These are phyloP conservation scores for Habrosyne pyritoides DNA, from an alignment of 2,888 invertebrate genomes.

Conservation along the genomic window DNA sequence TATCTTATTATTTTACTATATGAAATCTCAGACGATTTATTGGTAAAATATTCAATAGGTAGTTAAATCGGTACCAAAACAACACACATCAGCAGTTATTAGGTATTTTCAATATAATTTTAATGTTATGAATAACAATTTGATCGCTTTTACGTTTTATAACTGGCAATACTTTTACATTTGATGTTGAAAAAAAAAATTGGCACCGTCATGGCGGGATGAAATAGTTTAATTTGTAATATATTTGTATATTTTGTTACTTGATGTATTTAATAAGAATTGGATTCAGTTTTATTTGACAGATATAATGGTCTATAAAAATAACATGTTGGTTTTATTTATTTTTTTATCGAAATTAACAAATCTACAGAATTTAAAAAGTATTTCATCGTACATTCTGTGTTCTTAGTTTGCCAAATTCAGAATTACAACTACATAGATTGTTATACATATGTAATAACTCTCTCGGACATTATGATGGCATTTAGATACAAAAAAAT, in stretches of 20 bases:
- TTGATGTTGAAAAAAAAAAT: background rate
- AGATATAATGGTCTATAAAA: background rate
- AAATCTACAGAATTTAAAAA: no score
- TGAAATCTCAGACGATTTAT: constrained; percentile 54
- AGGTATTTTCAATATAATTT: background rate
- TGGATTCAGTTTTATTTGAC: constrained; percentile 3
- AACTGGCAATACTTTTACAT: constrained; percentile 25
- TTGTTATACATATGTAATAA: no score
- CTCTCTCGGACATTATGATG: no score
- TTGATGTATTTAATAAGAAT: constrained; percentile 18
- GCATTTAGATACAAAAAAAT: no score
- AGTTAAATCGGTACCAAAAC: constrained; percentile 16
- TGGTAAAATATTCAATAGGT: constrained; percentile 37
- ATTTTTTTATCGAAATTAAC: no score
- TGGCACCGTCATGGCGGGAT: constrained; percentile 25
- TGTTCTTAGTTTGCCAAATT: no score
- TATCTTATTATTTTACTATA: constrained; percentile 42
- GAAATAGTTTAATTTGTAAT: constrained; percentile 21
- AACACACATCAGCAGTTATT: background rate
- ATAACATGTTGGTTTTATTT: background rate
- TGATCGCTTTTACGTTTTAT: constrained; percentile 20
- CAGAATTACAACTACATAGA: no score
- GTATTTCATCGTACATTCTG: no score
- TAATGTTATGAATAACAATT: constrained; percentile 5
- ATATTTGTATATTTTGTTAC: constrained; percentile 14